Evolutionary conservation across 2,888 invertebrate species (phyloP).

Genomic region (Pristionchus mayeri): DNA sequence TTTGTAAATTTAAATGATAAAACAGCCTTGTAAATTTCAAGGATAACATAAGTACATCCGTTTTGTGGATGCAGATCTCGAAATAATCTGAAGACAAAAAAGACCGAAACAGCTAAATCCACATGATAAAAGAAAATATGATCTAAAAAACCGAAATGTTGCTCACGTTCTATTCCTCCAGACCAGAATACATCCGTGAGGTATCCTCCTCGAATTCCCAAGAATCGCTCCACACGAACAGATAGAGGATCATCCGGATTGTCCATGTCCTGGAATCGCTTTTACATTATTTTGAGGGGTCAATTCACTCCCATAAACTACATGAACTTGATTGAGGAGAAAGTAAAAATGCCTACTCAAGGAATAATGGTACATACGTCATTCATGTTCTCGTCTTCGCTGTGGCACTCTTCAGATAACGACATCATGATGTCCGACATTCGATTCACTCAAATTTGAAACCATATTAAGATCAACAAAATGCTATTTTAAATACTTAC

Average conservation of each 20-base stretch:
- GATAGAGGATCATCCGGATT: background rate
- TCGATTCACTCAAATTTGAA: slow-evolving; percentile 40
- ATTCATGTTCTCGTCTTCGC: slow-evolving; percentile 17
- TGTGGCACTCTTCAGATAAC: background rate
- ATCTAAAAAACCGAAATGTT: background rate
- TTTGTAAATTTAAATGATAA: too few relatives aligned
- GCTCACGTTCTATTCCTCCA: slow-evolving; percentile 57
- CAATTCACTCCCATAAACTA: too few relatives aligned
- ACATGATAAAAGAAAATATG: background rate
- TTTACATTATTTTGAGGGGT: too few relatives aligned
- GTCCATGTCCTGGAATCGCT: slow-evolving; percentile 29
- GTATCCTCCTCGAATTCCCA: slow-evolving; percentile 62
- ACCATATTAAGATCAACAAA: background rate
- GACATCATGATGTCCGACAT: slow-evolving; percentile 27
- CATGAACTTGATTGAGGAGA: background rate
- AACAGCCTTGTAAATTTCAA: too few relatives aligned
- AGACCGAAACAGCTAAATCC: too few relatives aligned
- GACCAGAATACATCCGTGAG: slow-evolving; percentile 67
- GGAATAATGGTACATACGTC: slow-evolving; percentile 14
- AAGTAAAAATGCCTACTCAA: background rate
- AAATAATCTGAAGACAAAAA: too few relatives aligned
- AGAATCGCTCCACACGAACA: slow-evolving; percentile 51
- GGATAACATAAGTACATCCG: too few relatives aligned
- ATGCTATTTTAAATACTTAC: slow-evolving; percentile 32
- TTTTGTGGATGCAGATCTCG: too few relatives aligned